Percentiles rank a stretch among this genome's conserved stretches.
phyloP scores from a whole-genome alignment of 92 coral and sea anemone species.

The Virgularia gustaviana region DNA sequence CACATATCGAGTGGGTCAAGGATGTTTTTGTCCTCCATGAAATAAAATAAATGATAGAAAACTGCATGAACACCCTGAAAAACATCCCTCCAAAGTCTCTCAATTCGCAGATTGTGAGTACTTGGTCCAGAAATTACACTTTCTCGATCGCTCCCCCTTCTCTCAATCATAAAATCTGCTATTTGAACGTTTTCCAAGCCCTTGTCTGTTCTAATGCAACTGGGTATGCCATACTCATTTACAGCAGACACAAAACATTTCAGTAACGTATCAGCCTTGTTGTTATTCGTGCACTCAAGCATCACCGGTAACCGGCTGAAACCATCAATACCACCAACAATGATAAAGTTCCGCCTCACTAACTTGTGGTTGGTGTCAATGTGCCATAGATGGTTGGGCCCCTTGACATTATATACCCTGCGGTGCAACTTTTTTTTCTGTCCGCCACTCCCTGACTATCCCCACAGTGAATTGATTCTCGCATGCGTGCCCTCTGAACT shows the following conservation, averaged over 20 bases:
- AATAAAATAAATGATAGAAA: constrained; percentile 44
- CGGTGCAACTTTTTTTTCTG: constrained; percentile 36
- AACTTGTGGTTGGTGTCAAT: constrained; percentile 41
- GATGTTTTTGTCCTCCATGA: constrained; percentile 46
- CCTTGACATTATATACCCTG: constrained; percentile 36
- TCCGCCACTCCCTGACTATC: constrained; percentile 28
- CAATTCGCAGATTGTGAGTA: constrained; percentile 45
- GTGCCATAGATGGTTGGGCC: constrained; percentile 35
- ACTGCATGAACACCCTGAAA: constrained; percentile 34
- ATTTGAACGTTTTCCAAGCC: constrained; percentile 49
- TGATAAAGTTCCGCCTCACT: constrained; percentile 42
- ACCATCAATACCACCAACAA: constrained; percentile 49
- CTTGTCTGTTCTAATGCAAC: constrained; percentile 20
- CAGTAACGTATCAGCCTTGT: constrained; percentile 37
- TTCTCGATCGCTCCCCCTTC: constrained; percentile 51
- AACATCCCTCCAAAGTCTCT: constrained; percentile 50
- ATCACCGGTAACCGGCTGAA: constrained; percentile 34
- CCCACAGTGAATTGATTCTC: constrained; percentile 32
- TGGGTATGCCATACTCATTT: constrained; percentile 39
- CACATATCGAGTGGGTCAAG: constrained; percentile 52
- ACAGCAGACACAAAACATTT: constrained; percentile 29
- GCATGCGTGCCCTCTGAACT: constrained; percentile 53
- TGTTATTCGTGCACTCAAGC: constrained; percentile 36
- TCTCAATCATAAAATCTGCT: constrained; percentile 49
- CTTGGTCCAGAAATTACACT: constrained; percentile 52